Conservation (phyloP, 2,888 invertebrate species). For the Cryptophagus acutangulus region DNA sequence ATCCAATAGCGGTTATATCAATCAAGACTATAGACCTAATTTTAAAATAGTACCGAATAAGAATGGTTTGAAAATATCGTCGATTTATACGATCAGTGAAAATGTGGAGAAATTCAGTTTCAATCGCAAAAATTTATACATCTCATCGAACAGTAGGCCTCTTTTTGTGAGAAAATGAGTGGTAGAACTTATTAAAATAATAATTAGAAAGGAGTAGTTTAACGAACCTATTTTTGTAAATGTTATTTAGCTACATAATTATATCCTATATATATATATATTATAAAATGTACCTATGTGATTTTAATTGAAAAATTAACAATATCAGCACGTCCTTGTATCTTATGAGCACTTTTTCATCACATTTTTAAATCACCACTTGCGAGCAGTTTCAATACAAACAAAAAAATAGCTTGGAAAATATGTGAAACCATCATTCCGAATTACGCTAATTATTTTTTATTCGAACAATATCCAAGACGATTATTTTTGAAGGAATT, state of each 20-base stretch:
- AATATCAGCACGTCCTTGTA: constrained; percentile 34
- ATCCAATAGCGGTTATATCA: constrained; percentile 12
- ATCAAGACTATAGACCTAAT: constrained; percentile 26
- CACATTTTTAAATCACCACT: constrained; percentile 1
- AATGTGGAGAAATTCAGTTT: constrained; percentile 45
- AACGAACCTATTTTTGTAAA: constrained; percentile 38
- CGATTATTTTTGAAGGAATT: background rate
- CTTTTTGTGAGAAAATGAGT: constrained; percentile 47
- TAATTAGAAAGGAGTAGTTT: constrained; percentile 2
- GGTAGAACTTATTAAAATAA: constrained; percentile 13
- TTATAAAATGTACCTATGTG: constrained; percentile 1
- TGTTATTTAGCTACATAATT: constrained; percentile 24
- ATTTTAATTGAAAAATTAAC: background rate
- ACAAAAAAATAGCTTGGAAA: background rate
- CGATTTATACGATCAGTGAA: constrained; percentile 48
- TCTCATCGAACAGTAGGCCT: constrained; percentile 48
- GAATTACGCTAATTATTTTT: background rate
- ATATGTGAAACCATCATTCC: background rate
- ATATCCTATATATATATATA: background rate
- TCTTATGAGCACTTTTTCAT: constrained; percentile 30
- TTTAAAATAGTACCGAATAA: constrained; percentile 50
- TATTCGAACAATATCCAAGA: background rate
- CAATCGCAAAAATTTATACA: constrained; percentile 45
- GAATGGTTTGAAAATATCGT: constrained; percentile 54
- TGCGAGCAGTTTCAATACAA: background rate